phyloP scores from a whole-genome alignment of 2,797 vertebrate species.

The Myotis myotis region DNA sequence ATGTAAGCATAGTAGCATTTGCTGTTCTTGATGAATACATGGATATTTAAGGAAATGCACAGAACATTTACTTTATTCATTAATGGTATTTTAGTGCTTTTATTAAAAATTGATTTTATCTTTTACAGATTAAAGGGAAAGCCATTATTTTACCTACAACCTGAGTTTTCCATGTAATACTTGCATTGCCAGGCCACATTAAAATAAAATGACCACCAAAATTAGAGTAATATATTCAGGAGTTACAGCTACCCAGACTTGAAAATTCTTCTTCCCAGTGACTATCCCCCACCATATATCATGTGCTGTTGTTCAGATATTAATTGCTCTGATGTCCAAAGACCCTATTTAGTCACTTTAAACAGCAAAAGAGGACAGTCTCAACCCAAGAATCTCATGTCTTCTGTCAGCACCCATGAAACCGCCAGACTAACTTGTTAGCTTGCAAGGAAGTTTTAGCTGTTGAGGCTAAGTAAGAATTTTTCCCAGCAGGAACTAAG shows the following conservation, averaged over 20 bases:
- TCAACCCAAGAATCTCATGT: no score
- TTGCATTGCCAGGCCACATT: background rate
- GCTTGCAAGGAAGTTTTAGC: background rate
- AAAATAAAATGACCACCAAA: background rate
- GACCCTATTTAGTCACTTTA: background rate
- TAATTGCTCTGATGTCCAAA: background rate
- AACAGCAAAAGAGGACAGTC: background rate
- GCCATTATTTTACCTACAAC: background rate
- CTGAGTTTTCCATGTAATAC: background rate
- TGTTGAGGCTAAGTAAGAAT: background rate
- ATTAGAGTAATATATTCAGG: background rate
- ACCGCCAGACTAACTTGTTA: no score
- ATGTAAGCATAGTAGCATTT: background rate
- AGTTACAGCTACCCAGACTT: background rate
- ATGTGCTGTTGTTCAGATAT: background rate
- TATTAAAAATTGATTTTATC: constrained; percentile 46
- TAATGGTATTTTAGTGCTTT: background rate
- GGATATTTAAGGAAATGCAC: background rate
- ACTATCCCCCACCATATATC: fast-evolving
- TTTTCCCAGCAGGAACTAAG: background rate
- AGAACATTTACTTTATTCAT: background rate
- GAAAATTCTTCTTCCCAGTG: background rate
- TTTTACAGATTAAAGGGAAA: constrained; percentile 36
- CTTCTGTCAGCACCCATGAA: background rate
- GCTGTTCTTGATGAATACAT: background rate